A percentile compares a stretch with the other conserved stretches of the same genome.
Evolutionary conservation across 1,140 invertebrate genomes (phyloP).

Genomic region (Trinorchestia longiramus): DNA sequence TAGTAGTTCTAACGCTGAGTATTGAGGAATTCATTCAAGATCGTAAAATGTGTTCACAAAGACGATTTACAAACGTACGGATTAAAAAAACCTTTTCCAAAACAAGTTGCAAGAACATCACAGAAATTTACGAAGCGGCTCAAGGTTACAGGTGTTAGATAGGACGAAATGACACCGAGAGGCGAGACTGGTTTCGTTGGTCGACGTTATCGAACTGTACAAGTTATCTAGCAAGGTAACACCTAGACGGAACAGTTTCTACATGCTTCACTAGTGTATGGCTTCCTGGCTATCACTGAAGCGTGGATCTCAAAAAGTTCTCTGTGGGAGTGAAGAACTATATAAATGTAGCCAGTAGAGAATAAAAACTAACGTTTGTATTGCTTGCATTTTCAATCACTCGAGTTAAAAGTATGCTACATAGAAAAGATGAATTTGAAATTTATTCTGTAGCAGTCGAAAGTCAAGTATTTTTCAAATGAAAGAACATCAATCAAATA

Average conservation of each 20-base stretch:
- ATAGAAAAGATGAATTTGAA: not conserved
- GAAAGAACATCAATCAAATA: not conserved
- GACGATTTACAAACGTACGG: not conserved
- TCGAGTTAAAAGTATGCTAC: not conserved
- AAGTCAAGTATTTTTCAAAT: not conserved
- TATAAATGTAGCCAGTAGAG: not conserved
- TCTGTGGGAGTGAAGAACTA: not conserved
- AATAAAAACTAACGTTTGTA: not conserved
- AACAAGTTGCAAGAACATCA: not conserved
- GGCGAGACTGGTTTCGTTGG: conserved; percentile 49
- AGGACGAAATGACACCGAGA: conserved; percentile 13
- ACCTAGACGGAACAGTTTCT: not conserved
- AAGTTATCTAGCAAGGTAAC: conserved; percentile 13
- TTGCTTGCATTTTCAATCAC: not conserved
- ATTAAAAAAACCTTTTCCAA: not conserved
- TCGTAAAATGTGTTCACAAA: not conserved
- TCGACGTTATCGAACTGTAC: conserved; percentile 35
- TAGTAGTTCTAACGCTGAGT: not conserved
- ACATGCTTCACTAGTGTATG: not conserved
- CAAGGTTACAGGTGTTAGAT: not conserved
- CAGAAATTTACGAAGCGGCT: not conserved
- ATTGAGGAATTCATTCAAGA: not conserved
- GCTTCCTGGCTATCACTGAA: not conserved
- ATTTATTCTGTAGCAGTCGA: not conserved
- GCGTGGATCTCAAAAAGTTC: not conserved